phyloP scores from a whole-genome alignment of 1,140 invertebrate species.

The Meloidogyne exigua region DNA sequence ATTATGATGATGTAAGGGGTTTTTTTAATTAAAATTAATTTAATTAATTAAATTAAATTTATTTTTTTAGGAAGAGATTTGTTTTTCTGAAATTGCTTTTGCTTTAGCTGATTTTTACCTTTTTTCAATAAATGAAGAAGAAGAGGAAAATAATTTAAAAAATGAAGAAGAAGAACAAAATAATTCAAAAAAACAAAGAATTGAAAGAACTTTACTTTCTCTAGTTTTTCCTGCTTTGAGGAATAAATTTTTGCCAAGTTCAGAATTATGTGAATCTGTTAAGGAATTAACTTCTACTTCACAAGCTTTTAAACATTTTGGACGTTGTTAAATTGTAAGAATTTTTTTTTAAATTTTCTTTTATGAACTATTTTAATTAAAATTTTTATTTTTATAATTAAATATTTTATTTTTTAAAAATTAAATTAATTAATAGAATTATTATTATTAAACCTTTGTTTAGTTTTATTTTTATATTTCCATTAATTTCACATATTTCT shows the following conservation, averaged over 20 bases:
- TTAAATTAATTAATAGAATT: too few relatives aligned
- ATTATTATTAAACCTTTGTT: too few relatives aligned
- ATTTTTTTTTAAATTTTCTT: not conserved
- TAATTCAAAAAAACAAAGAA: not conserved
- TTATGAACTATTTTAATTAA: too few relatives aligned
- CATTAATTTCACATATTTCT: conserved; percentile 2
- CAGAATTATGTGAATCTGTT: conserved; percentile 13
- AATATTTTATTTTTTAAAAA: too few relatives aligned
- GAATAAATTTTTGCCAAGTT: conserved; percentile 24
- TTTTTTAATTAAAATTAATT: not conserved
- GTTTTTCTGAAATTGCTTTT: conserved; percentile 19
- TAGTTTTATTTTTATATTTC: not conserved
- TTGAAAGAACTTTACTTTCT: conserved; percentile 11
- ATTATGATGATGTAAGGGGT: conserved; percentile 23
- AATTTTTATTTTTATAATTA: too few relatives aligned
- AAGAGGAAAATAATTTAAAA: not conserved
- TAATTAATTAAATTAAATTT: not conserved
- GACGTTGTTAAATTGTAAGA: conserved; percentile 75
- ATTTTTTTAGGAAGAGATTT: conserved; percentile 26
- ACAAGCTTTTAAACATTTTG: conserved; percentile 67
- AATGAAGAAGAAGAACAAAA: not conserved
- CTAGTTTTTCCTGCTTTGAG: conserved; percentile 26
- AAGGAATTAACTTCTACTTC: conserved; percentile 28
- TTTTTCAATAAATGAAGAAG: not conserved
- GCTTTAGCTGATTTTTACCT: conserved; percentile 30